Evolutionary conservation across 1,140 invertebrate genomes (phyloP), one percentile per base, ranked within the genome.

Genomic region (Drosophila virilis): DNA sequence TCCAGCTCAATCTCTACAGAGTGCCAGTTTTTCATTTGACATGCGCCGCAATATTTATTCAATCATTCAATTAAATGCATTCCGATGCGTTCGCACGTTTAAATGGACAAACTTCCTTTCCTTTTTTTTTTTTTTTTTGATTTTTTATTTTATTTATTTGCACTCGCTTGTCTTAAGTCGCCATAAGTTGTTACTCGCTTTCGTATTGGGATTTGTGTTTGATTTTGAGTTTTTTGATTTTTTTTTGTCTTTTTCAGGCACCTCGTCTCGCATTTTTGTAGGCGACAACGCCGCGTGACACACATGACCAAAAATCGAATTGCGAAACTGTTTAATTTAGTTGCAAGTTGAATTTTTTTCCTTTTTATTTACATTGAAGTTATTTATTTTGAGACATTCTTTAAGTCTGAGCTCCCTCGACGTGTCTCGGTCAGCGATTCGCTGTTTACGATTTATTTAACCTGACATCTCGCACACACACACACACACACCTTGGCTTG

Each of bases 311-410:
- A 88, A 88, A 79, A 76, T 52, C 50, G 52, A 77, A 84, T 88
- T 88, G 77, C 80, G 84, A 88, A 88, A 88, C 80, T 77, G 72
- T 72, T 88, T 80, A 80, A 89, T 84, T 85, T 86, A 71, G 78
- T 78, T 71, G 48, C 69, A 46, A 50, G 61, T 59, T 43, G 22
- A 38, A 38, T 57, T 66, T 38, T 58, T 83, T 70, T 58, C 43
- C 54, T 70, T 74, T 64, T 2, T 32, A 64, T 71, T 54, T 68
- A 54, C 57, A 42, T 38, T 12, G 60, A 13, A 40, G 9, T 35
- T 70, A 66, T 78, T 70, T 81, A 68, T 66, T 69, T 69, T 73
- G 72, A 79, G 76, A 79, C 79, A 88, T 86, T 86, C 76, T 61
- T 60, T 52, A 42, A 38, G 48, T 43, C 60, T 22, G 17, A 82